Base-by-base conservation (phyloP, 2,888 invertebrate species). In the Campopleginae sp. region DNA sequence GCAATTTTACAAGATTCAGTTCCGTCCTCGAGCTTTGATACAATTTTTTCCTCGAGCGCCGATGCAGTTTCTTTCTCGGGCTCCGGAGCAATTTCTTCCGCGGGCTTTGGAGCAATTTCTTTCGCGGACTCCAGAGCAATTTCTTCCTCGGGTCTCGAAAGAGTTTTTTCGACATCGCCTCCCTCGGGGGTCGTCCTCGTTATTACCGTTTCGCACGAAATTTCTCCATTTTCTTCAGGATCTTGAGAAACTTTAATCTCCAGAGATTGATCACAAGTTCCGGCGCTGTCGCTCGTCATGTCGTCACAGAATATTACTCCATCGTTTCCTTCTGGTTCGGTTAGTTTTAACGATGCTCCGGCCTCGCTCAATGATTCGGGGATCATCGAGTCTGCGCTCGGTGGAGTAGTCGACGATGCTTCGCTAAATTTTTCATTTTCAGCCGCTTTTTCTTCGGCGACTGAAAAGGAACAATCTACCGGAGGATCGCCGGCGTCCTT, bases 401-500 rank as follows among this genome's bases (percentile, higher is more conserved):
- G 42, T 38, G 17, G 8, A 61, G 72, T 51, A 1, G 44, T 19
- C 48, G 81, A 38, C 8, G 44, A 54, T 3, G 65, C 51, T 4
- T 63, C 63, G 10, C 14, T 31, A 1, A 46, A 38, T 17, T 7
- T 14, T 23, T 61, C 3, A 46, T 82, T 63, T 12, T 68, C 33
- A 33, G 4, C 19, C 5, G n/a, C 10, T 4, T 70, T 63, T 44
- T 38, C 23, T 38, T 4, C 4, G 6, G 38, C 38, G 38, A 33
- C 33, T 33, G 33, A 33, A 33, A 33, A 33, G 4, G 33, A 33
- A 33, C 33, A 33, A 33, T 33, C 4, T 33, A 33, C 33, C 33
- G 33, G 6, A 33, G 1, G 38, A 23, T 88, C 66, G 23, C 77
- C 61, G 44, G 74, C 72, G 5, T 80, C 58, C 2, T 75, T 63